These are phyloP conservation scores for Chrysomallon squamiferum DNA, from an alignment of 1,140 invertebrate species.

Conservation along the genomic window DNA sequence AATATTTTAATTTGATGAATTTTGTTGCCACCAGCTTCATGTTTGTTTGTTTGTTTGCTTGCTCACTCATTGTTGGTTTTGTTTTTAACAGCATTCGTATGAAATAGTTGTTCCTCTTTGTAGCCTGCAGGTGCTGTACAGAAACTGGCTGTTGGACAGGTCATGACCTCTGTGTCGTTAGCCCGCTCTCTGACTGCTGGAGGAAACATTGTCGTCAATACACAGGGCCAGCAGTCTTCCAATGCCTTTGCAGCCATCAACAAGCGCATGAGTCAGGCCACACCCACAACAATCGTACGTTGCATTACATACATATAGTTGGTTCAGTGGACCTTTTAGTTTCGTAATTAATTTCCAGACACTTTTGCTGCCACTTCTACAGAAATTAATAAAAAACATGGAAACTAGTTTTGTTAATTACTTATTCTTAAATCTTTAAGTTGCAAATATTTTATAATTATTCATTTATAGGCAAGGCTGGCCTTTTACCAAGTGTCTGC, in stretches of 20 bases:
- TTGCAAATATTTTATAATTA: not conserved
- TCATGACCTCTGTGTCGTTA: constrained; percentile 43
- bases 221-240: constrained; percentile 29
- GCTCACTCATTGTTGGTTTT: too few species aligned
- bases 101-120: not conserved
- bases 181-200: constrained; percentile 34
- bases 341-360: not conserved
- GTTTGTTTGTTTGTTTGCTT: too few species aligned
- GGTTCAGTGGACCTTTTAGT: not conserved
- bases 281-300: constrained; percentile 29
- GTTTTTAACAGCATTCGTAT: too few species aligned
- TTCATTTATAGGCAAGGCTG: too few species aligned
- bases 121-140: constrained; percentile 32
- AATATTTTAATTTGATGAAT: too few species aligned
- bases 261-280: constrained; percentile 52
- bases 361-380: not conserved
- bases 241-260: constrained; percentile 51
- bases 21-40: too few species aligned
- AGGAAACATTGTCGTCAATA: constrained; percentile 51
- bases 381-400: not conserved
- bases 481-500: too few species aligned
- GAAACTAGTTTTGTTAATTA: not conserved
- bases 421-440: not conserved
- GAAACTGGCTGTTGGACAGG: constrained; percentile 38
- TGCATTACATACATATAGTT: not conserved